Conservation (phyloP, 2,888 invertebrate species). For the Drosophila mayaguana region DNA sequence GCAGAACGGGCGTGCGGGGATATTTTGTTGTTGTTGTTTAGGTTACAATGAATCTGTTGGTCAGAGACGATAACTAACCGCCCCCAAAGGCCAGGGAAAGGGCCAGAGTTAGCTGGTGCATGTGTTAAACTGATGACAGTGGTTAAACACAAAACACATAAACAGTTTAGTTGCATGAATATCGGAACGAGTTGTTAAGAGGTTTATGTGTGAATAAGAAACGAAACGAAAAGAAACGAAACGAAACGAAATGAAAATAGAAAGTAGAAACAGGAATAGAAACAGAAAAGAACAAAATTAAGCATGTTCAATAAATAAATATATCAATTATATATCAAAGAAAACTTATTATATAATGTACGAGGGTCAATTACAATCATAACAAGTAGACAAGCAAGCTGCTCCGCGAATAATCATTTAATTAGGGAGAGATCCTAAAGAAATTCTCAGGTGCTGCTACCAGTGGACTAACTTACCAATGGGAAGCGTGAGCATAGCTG, state of each 20-base stretch:
- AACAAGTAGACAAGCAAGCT: constrained; percentile 12
- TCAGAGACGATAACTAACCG: constrained; percentile 43
- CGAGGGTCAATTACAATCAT: constrained; percentile 18
- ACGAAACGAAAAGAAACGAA: constrained; percentile 48
- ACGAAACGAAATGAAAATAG: neutral
- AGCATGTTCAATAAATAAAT: constrained; percentile 71
- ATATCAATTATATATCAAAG: constrained; percentile 42
- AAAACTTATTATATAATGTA: constrained; percentile 23
- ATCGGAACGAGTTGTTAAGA: constrained; percentile 68
- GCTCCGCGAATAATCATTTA: neutral
- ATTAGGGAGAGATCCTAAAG: constrained; percentile 2
- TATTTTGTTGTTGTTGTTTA: constrained; percentile 71
- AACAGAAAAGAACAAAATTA: constrained; percentile 76
- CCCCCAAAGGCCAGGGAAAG: constrained; percentile 17
- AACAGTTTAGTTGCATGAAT: constrained; percentile 63
- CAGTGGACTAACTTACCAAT: constrained; percentile 86
- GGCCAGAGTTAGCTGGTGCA: constrained; percentile 31
- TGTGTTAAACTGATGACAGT: constrained; percentile 52
- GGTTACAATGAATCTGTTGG: constrained; percentile 74
- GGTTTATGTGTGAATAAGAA: constrained; percentile 65
- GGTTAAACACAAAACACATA: constrained; percentile 65
- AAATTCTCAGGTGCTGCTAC: neutral
- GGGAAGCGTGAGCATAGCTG: constrained; percentile 87
- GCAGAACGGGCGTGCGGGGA: constrained; percentile 80
- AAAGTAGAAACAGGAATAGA: constrained; percentile 63